These are phyloP conservation scores for Chiloscyllium plagiosum DNA, from an alignment of 2,113 vertebrate genomes.

Conservation along the genomic window DNA sequence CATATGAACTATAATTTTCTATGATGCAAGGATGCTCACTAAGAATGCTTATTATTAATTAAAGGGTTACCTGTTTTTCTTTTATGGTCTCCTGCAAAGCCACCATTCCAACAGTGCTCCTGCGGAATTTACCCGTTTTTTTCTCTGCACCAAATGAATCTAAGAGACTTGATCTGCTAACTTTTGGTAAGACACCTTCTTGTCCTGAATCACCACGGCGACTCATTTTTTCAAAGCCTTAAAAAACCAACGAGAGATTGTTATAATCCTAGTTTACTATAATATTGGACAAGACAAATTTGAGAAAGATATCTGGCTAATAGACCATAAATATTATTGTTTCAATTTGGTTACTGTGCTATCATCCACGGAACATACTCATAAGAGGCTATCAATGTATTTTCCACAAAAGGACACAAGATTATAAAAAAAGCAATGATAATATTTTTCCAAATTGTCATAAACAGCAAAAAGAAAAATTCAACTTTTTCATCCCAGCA, in stretches of 20 bases:
- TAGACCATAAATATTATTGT: too few relatives aligned
- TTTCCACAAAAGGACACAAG: too few relatives aligned
- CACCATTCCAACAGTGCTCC: conserved; percentile 45
- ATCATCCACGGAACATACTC: too few relatives aligned
- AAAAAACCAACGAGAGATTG: neutral
- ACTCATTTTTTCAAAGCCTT: conserved; percentile 18
- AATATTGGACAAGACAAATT: too few relatives aligned
- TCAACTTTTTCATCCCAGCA: too few relatives aligned
- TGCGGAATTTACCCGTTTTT: conserved; percentile 19
- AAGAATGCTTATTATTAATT: neutral
- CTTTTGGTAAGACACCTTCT: neutral
- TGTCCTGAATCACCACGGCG: neutral
- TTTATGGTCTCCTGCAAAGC: conserved; percentile 55
- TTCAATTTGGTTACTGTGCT: too few relatives aligned
- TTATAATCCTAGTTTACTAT: too few relatives aligned
- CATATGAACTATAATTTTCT: neutral
- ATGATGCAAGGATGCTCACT: neutral
- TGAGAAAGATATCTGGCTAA: too few relatives aligned
- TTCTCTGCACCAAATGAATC: neutral
- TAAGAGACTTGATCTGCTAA: neutral
- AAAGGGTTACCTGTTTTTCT: conserved; percentile 56
- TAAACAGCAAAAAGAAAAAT: too few relatives aligned
- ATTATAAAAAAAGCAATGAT: too few relatives aligned
- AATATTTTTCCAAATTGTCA: too few relatives aligned
- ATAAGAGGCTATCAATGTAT: too few relatives aligned